phyloP scores from a whole-genome alignment of 2,888 invertebrate genomes.

The Orthosia gracilis region DNA sequence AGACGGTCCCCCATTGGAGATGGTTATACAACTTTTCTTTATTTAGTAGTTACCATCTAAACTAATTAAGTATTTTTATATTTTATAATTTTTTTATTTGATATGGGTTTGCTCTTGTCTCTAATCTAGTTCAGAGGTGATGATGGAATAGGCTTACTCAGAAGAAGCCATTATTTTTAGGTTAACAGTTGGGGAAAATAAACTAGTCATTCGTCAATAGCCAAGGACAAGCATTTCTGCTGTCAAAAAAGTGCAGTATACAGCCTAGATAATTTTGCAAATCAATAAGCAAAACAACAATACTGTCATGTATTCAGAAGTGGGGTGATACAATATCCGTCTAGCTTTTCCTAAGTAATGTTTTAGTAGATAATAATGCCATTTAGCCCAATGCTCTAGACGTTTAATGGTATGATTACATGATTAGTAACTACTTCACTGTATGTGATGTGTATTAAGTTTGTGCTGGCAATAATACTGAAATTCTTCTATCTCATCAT shows the following conservation, averaged over 20 bases:
- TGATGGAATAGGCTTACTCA: no score
- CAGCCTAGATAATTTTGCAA: no score
- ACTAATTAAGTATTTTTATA: neutral
- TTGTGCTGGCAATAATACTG: neutral
- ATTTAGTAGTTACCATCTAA: constrained; percentile 28
- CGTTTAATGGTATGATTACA: no score
- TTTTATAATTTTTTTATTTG: no score
- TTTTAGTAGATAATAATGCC: neutral
- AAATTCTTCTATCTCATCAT: neutral
- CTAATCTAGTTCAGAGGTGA: no score
- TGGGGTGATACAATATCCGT: neutral
- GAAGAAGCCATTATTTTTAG: no score
- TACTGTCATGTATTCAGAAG: neutral
- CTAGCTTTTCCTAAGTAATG: neutral
- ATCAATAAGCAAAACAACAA: no score
- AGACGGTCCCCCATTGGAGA: constrained; percentile 69
- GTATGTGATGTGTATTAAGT: neutral
- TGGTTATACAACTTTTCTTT: constrained; percentile 35
- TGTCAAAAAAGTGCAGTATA: neutral
- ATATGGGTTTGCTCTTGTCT: no score
- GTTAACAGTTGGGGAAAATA: neutral
- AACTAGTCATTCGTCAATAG: neutral
- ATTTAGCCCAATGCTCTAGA: neutral
- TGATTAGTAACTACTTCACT: neutral
- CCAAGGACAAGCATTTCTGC: neutral